Evolutionary conservation across 2,113 vertebrate genomes (phyloP), one percentile per base, ranked within the genome.

Genomic region (Tetrao urogallus): DNA sequence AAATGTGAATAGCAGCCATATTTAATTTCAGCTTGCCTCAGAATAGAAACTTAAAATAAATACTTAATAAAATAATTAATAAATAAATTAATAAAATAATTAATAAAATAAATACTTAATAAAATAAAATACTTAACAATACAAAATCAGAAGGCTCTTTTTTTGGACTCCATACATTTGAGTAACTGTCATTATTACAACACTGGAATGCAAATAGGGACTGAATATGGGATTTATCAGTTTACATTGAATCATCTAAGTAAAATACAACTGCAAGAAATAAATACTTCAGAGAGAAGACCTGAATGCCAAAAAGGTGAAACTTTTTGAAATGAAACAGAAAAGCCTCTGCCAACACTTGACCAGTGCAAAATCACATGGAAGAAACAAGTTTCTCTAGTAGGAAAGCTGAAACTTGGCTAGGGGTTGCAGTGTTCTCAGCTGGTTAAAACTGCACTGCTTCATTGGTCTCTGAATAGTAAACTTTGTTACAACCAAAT

Each of bases 21-120:
- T 89, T 93, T 95, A 52, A 86, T 86, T 93, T 89, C 89, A 75
- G 15, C 34, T 83, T 84, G 61, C 36, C 60, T 92, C 38, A 11
- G 80, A 94, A 92, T 73, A 93, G 72, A 92, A 96, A 74, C 76
- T n/a, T n/a, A n/a, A n/a, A n/a, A n/a, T n/a, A n/a, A n/a, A n/a
- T n/a, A n/a, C n/a, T n/a, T n/a, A n/a, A n/a, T n/a, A n/a, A n/a
- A n/a, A n/a, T n/a, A n/a, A n/a, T n/a, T n/a, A n/a, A n/a, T n/a
- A n/a, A n/a, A n/a, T n/a, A n/a, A n/a, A n/a, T n/a, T n/a, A n/a
- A n/a, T n/a, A n/a, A n/a, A n/a, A n/a, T n/a, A n/a, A n/a, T n/a
- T n/a, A n/a, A n/a, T n/a, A n/a, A n/a, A n/a, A n/a, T n/a, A n/a
- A n/a, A n/a, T n/a, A n/a, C n/a, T n/a, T n/a, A n/a, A n/a, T n/a